Conservation (phyloP, 2,797 vertebrate genomes). For the Sebastolobus alascanus region DNA sequence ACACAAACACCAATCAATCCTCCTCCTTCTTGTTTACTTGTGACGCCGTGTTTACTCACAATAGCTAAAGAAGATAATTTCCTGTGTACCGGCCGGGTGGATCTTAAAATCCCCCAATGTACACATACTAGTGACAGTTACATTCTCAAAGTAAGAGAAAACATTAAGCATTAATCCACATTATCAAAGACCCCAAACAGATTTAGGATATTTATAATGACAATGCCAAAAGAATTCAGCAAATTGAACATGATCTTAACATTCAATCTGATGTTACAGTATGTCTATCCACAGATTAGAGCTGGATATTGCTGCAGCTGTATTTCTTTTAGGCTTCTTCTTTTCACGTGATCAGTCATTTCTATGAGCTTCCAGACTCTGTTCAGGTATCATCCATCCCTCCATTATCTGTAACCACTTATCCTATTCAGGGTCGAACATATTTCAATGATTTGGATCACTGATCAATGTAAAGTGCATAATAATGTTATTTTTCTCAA, state of each 20-base stretch:
- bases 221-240: not conserved
- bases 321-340: not conserved
- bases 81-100: constrained; percentile 23
- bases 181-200: not conserved
- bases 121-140: constrained; percentile 14
- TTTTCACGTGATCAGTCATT: not conserved
- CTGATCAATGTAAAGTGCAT: not conserved
- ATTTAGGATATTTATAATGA: constrained; percentile 13
- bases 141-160: not conserved
- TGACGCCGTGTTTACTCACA: constrained; percentile 53
- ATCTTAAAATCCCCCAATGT: constrained; percentile 11
- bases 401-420: too few relatives aligned
- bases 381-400: not conserved
- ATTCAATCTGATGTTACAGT: not conserved
- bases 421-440: not conserved
- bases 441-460: not conserved
- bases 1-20: constrained; percentile 57
- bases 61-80: constrained; percentile 48
- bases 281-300: not conserved
- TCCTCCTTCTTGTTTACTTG: constrained; percentile 60
- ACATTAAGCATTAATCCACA: not conserved
- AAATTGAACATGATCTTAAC: not conserved
- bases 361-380: not conserved
- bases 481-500: not conserved
- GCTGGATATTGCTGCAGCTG: not conserved